Evolutionary conservation across 2,888 invertebrate species (phyloP).

Genomic region (Camptogramma bilineatum): DNA sequence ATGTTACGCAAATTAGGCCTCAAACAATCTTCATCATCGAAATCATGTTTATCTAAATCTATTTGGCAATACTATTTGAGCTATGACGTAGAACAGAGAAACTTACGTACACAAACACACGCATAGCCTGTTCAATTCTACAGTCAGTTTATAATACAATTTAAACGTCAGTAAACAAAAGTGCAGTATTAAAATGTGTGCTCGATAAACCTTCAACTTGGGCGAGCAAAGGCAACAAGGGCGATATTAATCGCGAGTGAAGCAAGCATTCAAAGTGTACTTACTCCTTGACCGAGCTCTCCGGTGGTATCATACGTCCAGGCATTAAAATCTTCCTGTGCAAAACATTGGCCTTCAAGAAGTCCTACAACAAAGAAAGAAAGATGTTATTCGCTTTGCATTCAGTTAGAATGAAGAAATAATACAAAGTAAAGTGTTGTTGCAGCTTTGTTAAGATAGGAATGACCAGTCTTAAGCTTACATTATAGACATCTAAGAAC

Average conservation of each 20-base stretch:
- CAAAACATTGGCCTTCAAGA: slow-evolving; percentile 64
- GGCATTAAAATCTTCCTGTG: slow-evolving; percentile 77
- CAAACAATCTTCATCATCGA: too few relatives aligned
- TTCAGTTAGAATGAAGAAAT: background rate
- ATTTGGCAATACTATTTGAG: too few relatives aligned
- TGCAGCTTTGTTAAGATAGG: background rate
- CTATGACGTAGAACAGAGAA: background rate
- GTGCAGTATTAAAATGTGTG: slow-evolving; percentile 29
- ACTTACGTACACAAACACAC: background rate
- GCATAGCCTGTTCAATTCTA: background rate
- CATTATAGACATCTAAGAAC: background rate
- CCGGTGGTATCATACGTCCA: slow-evolving; percentile 74
- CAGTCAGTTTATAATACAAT: slow-evolving; percentile 5
- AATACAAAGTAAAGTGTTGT: background rate
- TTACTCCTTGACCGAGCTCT: slow-evolving; percentile 71
- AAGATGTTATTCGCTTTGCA: slow-evolving; percentile 23
- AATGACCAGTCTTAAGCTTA: background rate
- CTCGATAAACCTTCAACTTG: slow-evolving; percentile 57
- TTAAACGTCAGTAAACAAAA: slow-evolving; percentile 16
- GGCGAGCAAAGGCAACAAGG: slow-evolving; percentile 48
- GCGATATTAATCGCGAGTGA: slow-evolving; percentile 58
- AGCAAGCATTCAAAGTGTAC: slow-evolving; percentile 54
- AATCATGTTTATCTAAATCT: too few relatives aligned
- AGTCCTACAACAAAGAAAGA: slow-evolving; percentile 70
- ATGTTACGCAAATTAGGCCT: too few relatives aligned